Base-by-base conservation (phyloP, 2,888 invertebrate species). In the Torymus aiolomorphi region DNA sequence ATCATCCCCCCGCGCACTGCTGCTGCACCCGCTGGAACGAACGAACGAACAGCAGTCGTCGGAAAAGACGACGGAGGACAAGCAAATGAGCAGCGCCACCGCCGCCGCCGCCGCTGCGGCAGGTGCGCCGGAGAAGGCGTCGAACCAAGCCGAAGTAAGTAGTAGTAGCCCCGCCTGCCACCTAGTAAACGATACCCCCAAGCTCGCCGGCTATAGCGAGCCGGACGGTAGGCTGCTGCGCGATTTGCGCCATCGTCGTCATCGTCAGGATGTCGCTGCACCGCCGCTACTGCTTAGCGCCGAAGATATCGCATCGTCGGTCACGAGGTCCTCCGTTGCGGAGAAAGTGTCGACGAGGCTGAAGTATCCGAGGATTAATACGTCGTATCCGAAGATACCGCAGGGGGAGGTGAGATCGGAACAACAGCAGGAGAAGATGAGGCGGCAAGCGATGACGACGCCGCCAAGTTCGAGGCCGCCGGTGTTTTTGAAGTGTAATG, bases 401-500 rank as follows among this genome's bases (percentile, higher is more conserved):
- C n/a, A 83, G n/a, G 66, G 10, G 14, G 77, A 76, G 13, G 67
- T 78, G 42, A 83, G 83, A 42, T 71, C 80, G 8, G 52, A 76
- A 13, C 82, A 83, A 42, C 81, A 83, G 62, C 62, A 78, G 11
- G 57, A 78, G 5, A 83, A 81, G 52, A 66, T 76, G 12, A 80
- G 76, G n/a, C 81, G 69, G 52, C 69, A 5, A 2, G 3, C 20
- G 4, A 51, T n/a, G 51, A 63, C 74, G 2, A 84, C 86, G 31
- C 86, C 87, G 31, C 88, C 89, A 0, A 80, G 83, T 42, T 83
- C 85, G 18, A 83, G 84, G 57, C 84, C 87, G 10, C 83, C 88
- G 8, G 83, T 88, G 5, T 89, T 89, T 71, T 84, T 88, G 18
- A 89, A 88, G 62, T 89, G 90, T 82, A 86, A 86, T 69, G 78